phyloP scores from a whole-genome alignment of 2,888 invertebrate genomes.

The Reticulitermes lucifugus region DNA sequence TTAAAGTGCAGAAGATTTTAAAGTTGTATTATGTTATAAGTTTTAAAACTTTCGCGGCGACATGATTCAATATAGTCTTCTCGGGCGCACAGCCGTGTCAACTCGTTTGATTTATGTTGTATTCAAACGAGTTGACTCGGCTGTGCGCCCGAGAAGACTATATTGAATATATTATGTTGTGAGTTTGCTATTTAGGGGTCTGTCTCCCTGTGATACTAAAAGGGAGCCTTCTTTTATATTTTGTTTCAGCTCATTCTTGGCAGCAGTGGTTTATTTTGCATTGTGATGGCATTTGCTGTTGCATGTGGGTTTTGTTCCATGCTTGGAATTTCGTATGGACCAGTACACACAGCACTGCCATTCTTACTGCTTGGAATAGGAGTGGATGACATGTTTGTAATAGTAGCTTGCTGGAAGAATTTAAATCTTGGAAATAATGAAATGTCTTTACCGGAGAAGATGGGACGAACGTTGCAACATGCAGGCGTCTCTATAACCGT shows the following conservation, averaged over 20 bases:
- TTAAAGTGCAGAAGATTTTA: too few relatives aligned
- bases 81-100: too few relatives aligned
- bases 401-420: slow-evolving; percentile 82
- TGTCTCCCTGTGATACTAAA: too few relatives aligned
- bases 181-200: too few relatives aligned
- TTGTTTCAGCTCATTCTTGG: slow-evolving; percentile 66
- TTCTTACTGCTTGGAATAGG: slow-evolving; percentile 83
- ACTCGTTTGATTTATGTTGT: too few relatives aligned
- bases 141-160: too few relatives aligned
- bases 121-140: too few relatives aligned
- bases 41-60: too few relatives aligned
- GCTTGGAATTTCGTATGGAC: slow-evolving; percentile 79
- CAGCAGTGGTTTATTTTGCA: slow-evolving; percentile 75
- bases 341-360: slow-evolving; percentile 84
- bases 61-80: too few relatives aligned
- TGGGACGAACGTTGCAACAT: slow-evolving; percentile 79
- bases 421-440: slow-evolving; percentile 67
- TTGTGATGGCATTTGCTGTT: slow-evolving; percentile 79
- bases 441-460: slow-evolving; percentile 70
- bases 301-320: slow-evolving; percentile 79
- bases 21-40: too few relatives aligned
- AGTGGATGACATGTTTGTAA: slow-evolving; percentile 89
- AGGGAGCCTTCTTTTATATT: neutral
- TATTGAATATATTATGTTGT: too few relatives aligned
- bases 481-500: slow-evolving; percentile 88